These are phyloP conservation scores for Caenorhabditis latens DNA, from an alignment of 1,140 invertebrate species.

Conservation along the genomic window DNA sequence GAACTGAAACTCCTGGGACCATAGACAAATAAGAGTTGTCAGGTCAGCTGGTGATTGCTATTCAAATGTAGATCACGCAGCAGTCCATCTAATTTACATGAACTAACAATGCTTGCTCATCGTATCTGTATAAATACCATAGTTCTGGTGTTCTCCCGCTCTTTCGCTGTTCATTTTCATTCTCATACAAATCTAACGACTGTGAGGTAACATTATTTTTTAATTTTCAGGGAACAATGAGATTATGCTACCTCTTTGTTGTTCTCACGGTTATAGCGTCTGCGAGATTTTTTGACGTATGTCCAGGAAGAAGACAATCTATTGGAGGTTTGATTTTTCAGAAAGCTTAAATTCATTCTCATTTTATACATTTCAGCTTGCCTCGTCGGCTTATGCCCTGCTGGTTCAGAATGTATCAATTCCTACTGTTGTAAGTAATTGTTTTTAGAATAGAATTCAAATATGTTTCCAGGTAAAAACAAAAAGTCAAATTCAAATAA, in stretches of 20 bases:
- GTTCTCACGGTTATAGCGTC: not conserved
- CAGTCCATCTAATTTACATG: not conserved
- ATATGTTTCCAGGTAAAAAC: not conserved
- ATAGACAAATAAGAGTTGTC: slow-evolving; percentile 30
- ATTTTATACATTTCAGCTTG: slow-evolving; percentile 37
- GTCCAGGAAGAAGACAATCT: slow-evolving; percentile 33
- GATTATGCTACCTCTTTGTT: not conserved
- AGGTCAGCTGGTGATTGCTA: slow-evolving; percentile 24
- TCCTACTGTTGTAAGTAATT: slow-evolving; percentile 54
- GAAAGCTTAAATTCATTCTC: no score
- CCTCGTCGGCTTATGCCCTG: slow-evolving; percentile 57
- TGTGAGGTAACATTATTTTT: no score
- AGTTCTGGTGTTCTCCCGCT: not conserved
- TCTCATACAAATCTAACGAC: not conserved
- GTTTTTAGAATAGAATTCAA: no score
- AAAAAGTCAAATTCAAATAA: not conserved
- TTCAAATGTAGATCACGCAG: slow-evolving; percentile 2
- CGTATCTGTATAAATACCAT: not conserved
- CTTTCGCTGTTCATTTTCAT: not conserved
- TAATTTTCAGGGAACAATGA: not conserved
- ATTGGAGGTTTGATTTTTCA: not conserved
- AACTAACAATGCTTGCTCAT: not conserved
- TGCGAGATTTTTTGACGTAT: slow-evolving; percentile 24
- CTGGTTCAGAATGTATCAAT: slow-evolving; percentile 62
- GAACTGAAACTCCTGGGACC: slow-evolving; percentile 40